These are phyloP conservation scores for Conops quadrifasciatus DNA, from an alignment of 2,888 invertebrate genomes.

Conservation along the genomic window DNA sequence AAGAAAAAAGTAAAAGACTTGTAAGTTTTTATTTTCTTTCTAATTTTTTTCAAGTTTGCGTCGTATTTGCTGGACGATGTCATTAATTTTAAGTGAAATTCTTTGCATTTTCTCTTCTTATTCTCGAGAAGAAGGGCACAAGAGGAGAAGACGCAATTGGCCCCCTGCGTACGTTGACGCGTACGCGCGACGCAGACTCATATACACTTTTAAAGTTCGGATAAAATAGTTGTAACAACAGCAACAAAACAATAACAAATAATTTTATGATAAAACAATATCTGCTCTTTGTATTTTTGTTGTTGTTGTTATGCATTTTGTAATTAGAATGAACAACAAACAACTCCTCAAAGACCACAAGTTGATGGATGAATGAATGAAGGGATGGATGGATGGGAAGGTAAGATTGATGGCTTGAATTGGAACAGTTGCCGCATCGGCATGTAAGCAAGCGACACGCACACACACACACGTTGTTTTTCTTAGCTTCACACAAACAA, in stretches of 20 bases:
- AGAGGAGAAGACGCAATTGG: neutral
- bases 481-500: too few species aligned
- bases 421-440: conserved; percentile 5
- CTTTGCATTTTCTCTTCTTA: neutral
- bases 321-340: conserved; percentile 22
- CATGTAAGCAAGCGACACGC: conserved; percentile 20
- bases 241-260: conserved; percentile 1
- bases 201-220: neutral
- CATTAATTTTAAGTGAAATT: conserved; percentile 35
- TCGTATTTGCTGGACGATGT: conserved; percentile 30
- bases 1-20: conserved; percentile 10
- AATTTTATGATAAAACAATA: conserved; percentile 8
- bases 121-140: neutral
- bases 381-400: too few species aligned
- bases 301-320: neutral
- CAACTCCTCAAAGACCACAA: conserved; percentile 11
- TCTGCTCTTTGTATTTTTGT: neutral
- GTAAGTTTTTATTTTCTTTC: conserved; percentile 11
- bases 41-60: conserved; percentile 26
- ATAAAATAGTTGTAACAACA: too few species aligned
- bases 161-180: neutral
- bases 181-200: neutral
- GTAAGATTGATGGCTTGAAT: too few species aligned
- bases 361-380: conserved; percentile 26
- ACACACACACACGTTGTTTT: too few species aligned